Percentiles rank a stretch among this genome's conserved stretches.
phyloP scores from a whole-genome alignment of 1,140 invertebrate genomes.

The Drosophila serrata region DNA sequence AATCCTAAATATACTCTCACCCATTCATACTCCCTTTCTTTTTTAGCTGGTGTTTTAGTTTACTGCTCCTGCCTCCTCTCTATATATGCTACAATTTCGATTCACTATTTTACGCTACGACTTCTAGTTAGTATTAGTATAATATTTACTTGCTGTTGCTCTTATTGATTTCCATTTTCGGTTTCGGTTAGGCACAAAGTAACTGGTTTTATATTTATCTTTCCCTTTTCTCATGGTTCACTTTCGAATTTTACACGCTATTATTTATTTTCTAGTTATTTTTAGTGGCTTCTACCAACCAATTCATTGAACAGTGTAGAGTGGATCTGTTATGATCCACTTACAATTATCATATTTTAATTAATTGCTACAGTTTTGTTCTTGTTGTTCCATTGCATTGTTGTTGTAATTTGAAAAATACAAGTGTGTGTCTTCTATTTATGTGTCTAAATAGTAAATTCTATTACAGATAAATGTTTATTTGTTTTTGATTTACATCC shows the following conservation, averaged over 20 bases:
- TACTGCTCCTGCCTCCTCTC: conserved; percentile 21
- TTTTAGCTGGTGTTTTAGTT: conserved; percentile 53
- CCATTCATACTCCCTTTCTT: conserved; percentile 19
- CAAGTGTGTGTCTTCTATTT: conserved; percentile 55
- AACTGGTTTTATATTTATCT: conserved; percentile 59
- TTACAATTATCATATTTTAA: conserved; percentile 50
- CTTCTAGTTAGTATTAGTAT: conserved; percentile 60
- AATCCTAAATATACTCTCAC: conserved; percentile 11
- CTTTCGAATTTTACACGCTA: conserved; percentile 56
- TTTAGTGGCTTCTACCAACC: conserved; percentile 62
- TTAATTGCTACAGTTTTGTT: conserved; percentile 62
- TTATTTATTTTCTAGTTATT: conserved; percentile 70
- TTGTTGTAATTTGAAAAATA: conserved; percentile 55
- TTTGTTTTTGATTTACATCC: conserved; percentile 49
- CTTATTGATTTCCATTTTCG: conserved; percentile 65
- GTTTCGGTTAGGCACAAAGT: conserved; percentile 79
- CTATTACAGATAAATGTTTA: conserved; percentile 57
- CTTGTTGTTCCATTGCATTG: conserved; percentile 33
- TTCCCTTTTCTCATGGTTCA: conserved; percentile 40
- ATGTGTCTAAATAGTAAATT: conserved; percentile 38
- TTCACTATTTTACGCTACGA: conserved; percentile 61
- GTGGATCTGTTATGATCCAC: conserved; percentile 37
- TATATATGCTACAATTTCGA: conserved; percentile 57
- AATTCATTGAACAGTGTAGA: conserved; percentile 66
- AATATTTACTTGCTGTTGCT: conserved; percentile 68